Conservation (phyloP, 2,113 vertebrate genomes). For the Entomyzon cyanotis region DNA sequence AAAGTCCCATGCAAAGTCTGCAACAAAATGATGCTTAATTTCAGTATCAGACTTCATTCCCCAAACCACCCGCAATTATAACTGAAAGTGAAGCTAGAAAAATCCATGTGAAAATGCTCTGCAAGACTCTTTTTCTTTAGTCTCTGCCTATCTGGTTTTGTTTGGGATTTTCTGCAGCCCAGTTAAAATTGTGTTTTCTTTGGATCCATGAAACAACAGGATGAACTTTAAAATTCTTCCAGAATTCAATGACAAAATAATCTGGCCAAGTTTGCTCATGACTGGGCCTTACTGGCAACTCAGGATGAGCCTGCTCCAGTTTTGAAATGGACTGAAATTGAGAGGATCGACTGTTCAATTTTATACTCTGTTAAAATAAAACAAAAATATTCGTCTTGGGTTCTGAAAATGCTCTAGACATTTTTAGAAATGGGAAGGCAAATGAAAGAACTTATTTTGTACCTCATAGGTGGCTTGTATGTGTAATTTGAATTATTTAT, state of each 20-base stretch:
- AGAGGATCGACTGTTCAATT: not conserved
- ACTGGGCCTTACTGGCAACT: not conserved
- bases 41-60: constrained; percentile 15
- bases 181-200: not conserved
- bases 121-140: not conserved
- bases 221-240: not conserved
- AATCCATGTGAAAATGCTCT: not conserved
- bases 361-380: not conserved
- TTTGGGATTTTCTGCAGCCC: not conserved
- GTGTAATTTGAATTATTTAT: constrained; percentile 34
- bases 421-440: constrained; percentile 22
- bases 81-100: not conserved
- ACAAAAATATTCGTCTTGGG: not conserved
- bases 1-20: constrained; percentile 18
- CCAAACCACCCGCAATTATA: not conserved
- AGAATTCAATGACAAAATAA: not conserved
- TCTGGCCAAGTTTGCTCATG: not conserved
- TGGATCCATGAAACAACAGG: not conserved
- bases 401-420: not conserved
- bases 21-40: constrained; percentile 32
- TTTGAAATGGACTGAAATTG: not conserved
- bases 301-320: not conserved
- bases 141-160: not conserved
- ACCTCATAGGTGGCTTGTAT: not conserved
- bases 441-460: constrained; percentile 23